Conservation (phyloP, 2,888 invertebrate species). For the Philhelius pedissequus region DNA sequence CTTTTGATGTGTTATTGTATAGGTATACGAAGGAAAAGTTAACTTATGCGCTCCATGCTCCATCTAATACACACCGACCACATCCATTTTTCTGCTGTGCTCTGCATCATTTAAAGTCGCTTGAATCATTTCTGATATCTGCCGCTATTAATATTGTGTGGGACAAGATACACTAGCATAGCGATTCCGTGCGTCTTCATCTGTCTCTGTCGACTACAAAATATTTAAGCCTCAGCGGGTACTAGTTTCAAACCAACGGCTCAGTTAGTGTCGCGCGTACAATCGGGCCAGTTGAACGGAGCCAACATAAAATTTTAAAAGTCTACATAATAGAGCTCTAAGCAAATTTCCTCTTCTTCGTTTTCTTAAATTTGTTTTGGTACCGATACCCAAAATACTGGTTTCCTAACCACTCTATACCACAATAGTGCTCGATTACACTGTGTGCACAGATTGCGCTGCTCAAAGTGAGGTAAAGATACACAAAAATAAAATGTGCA, state of each 20-base stretch:
- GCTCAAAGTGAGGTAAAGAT: conserved; percentile 63
- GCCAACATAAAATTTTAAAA: conserved; percentile 41
- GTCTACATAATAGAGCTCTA: neutral
- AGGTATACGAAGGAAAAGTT: neutral
- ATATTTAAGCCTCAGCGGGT: conserved; percentile 36
- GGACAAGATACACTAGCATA: conserved; percentile 31
- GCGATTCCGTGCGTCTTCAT: neutral
- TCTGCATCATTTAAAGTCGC: conserved; percentile 47
- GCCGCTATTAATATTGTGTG: conserved; percentile 37
- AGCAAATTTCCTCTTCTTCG: conserved; percentile 40
- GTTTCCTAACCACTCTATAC: conserved; percentile 59
- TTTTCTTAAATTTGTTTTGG: conserved; percentile 38
- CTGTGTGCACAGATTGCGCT: conserved; percentile 64
- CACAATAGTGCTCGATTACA: conserved; percentile 64
- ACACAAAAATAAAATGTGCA: conserved; percentile 50
- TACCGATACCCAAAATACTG: conserved; percentile 62
- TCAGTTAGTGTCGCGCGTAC: conserved; percentile 65
- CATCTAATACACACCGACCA: neutral
- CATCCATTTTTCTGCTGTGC: neutral
- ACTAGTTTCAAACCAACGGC: conserved; percentile 48
- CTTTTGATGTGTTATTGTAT: too few species aligned
- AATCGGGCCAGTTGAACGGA: conserved; percentile 62
- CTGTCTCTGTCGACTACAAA: neutral
- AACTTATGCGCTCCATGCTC: neutral
- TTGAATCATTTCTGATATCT: conserved; percentile 52